Conservation (phyloP, 2,113 vertebrate genomes). For the Muscicapa adusta region DNA sequence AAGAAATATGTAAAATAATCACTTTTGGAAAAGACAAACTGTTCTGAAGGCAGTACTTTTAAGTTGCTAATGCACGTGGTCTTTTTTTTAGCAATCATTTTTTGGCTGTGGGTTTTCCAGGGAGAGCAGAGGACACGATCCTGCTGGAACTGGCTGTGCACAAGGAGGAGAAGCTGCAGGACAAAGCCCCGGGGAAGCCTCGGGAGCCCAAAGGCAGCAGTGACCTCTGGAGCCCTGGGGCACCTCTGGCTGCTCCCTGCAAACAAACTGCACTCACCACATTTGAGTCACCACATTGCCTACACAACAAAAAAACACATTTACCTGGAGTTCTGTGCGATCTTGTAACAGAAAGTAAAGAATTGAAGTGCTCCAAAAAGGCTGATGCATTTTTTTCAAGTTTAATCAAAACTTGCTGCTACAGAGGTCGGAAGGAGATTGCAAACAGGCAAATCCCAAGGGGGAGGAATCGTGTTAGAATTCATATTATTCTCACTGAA, state of each 20-base stretch:
- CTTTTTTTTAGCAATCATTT: not conserved
- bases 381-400: not conserved
- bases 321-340: not conserved
- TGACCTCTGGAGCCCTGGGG: constrained; percentile 16
- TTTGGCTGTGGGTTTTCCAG: not conserved
- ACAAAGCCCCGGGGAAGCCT: not conserved
- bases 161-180: not conserved
- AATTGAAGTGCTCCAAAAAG: not conserved
- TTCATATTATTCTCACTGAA: not conserved
- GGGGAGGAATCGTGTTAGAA: not conserved
- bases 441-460: not conserved
- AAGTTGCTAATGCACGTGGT: not conserved
- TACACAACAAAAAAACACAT: not conserved
- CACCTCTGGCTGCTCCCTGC: not conserved
- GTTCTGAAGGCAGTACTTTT: not conserved
- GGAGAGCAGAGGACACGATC: fast-evolving
- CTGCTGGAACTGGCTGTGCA: not conserved
- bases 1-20: not conserved
- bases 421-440: not conserved
- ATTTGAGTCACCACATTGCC: not conserved
- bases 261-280: not conserved
- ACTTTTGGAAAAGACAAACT: not conserved
- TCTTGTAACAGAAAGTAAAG: not conserved
- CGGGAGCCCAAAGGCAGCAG: not conserved
- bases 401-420: constrained; percentile 5